Evolutionary conservation across 2,113 vertebrate species (phyloP).

Genomic region (Alethe diademata): DNA sequence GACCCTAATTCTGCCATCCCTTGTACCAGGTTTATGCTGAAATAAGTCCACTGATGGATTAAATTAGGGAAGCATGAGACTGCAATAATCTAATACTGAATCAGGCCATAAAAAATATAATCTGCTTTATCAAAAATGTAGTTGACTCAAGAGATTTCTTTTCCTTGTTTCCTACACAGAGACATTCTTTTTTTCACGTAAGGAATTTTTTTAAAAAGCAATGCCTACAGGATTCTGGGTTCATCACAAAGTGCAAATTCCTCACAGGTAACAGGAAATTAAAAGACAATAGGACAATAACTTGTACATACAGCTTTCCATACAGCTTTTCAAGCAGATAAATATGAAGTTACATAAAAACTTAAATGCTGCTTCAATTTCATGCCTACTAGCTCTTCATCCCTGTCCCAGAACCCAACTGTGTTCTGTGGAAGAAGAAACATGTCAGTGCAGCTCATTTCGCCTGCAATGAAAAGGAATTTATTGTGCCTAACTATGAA

Average conservation of each 20-base stretch:
- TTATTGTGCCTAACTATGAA: constrained; percentile 17
- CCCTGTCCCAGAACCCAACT: neutral
- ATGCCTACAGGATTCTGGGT: neutral
- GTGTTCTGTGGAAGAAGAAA: neutral
- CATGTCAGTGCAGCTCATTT: neutral
- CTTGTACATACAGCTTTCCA: neutral
- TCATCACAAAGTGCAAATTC: neutral
- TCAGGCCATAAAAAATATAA: neutral
- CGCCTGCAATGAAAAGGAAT: neutral
- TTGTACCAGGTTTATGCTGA: neutral
- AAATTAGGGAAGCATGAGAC: constrained; percentile 16
- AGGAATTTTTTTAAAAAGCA: neutral
- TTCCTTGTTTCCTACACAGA: neutral
- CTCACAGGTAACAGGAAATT: neutral
- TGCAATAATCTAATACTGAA: neutral
- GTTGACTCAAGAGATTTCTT: neutral
- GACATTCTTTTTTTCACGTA: neutral
- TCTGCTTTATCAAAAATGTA: neutral
- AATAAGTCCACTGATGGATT: neutral
- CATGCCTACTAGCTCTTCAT: neutral
- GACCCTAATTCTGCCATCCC: neutral
- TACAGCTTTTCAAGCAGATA: neutral
- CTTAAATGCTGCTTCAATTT: neutral
- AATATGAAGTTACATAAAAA: neutral
- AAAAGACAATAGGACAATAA: neutral